Conservation (phyloP, 2,888 invertebrate genomes). For the Agrotis ipsilon region DNA sequence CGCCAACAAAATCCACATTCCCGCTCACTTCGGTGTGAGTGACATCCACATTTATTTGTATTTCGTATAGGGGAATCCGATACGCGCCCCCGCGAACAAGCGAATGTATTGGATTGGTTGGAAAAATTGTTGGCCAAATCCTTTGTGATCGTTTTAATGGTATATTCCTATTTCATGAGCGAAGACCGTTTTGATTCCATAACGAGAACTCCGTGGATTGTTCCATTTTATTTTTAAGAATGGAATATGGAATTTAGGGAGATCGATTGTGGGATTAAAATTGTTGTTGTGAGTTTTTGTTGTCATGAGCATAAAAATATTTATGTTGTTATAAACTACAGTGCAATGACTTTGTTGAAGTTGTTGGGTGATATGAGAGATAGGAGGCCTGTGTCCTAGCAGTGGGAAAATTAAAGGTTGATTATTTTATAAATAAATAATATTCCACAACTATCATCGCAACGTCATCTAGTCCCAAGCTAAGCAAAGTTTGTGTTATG, state of each 20-base stretch:
- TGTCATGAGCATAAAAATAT: too few relatives aligned
- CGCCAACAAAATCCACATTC: background rate
- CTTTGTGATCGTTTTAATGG: conserved; percentile 69
- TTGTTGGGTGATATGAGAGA: too few relatives aligned
- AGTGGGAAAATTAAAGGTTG: too few relatives aligned
- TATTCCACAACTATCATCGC: too few relatives aligned
- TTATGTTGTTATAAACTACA: too few relatives aligned
- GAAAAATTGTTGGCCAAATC: conserved; percentile 75
- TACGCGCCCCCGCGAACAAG: conserved; percentile 75
- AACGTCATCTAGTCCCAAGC: too few relatives aligned
- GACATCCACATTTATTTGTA: conserved; percentile 81
- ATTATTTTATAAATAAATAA: too few relatives aligned
- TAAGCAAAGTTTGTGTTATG: too few relatives aligned
- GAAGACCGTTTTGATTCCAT: conserved; percentile 63
- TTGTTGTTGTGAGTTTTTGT: conserved; percentile 18
- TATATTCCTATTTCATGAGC: conserved; percentile 62
- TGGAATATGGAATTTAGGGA: conserved; percentile 30
- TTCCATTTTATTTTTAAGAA: conserved; percentile 49
- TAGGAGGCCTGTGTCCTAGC: too few relatives aligned
- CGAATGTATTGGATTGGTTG: conserved; percentile 79
- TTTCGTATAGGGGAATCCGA: conserved; percentile 77
- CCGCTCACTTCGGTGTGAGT: conserved; percentile 74
- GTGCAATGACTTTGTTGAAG: too few relatives aligned
- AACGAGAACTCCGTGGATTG: conserved; percentile 67
- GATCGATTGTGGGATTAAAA: conserved; percentile 45